phyloP scores from a whole-genome alignment of 2,113 vertebrate genomes.

The Ameiurus melas region DNA sequence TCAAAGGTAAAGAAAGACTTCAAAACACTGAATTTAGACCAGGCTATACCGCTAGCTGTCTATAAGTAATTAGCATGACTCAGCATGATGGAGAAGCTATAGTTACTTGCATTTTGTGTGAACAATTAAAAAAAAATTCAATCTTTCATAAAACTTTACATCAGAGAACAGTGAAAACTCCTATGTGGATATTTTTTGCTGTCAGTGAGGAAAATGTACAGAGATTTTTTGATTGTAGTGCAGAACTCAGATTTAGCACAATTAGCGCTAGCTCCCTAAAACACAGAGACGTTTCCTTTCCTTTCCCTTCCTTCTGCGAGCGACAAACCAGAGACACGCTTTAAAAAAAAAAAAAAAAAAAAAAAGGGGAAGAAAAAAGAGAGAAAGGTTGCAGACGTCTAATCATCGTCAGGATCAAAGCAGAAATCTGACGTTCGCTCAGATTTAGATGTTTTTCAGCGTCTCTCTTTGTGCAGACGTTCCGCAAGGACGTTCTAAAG shows the following conservation, averaged over 20 bases:
- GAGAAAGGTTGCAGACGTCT: slow-evolving; percentile 63
- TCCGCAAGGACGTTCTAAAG: slow-evolving; percentile 61
- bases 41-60: background rate
- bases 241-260: slow-evolving; percentile 15
- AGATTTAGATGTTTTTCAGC: slow-evolving; percentile 68
- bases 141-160: background rate
- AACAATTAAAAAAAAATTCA: background rate
- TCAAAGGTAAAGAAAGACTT: background rate
- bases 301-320: background rate
- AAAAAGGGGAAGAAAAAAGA: too few relatives aligned
- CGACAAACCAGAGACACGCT: slow-evolving; percentile 50
- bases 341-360: slow-evolving; percentile 51
- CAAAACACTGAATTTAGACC: background rate
- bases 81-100: background rate
- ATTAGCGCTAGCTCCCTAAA: slow-evolving; percentile 29
- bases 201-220: background rate
- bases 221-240: background rate
- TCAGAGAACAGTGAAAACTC: background rate
- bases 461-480: slow-evolving; percentile 51
- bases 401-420: slow-evolving; percentile 75
- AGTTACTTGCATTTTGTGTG: background rate
- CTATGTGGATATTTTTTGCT: background rate
- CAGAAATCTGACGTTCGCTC: slow-evolving; percentile 52
- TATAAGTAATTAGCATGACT: background rate
- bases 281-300: background rate